Conservation (phyloP, 2,113 vertebrate genomes). For the Megaceryle torquata region DNA sequence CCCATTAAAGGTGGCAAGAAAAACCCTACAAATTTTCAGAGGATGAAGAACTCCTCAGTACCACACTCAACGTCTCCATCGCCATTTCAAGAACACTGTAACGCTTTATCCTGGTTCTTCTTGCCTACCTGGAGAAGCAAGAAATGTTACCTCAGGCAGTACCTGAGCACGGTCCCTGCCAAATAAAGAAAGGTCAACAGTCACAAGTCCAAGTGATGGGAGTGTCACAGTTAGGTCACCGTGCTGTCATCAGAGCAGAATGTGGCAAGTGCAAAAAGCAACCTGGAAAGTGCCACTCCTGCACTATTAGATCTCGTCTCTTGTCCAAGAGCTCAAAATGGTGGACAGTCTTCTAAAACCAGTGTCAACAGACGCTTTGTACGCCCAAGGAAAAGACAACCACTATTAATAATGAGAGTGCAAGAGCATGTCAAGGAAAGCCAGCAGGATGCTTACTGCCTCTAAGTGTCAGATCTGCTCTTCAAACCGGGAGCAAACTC, state of each 20-base stretch:
- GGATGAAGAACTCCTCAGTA: not conserved
- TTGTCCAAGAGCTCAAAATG: not conserved
- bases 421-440: not conserved
- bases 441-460: not conserved
- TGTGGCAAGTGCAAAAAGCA: not conserved
- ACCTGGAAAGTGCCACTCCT: not conserved
- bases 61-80: not conserved
- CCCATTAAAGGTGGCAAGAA: not conserved
- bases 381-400: not conserved
- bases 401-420: not conserved
- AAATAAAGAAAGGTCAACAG: not conserved
- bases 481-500: conserved; percentile 67
- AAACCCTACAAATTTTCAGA: not conserved
- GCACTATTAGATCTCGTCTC: not conserved
- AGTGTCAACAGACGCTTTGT: not conserved
- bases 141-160: not conserved
- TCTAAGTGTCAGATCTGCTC: conserved; percentile 30
- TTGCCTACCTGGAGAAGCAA: not conserved
- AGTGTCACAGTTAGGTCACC: not conserved
- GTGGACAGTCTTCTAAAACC: not conserved
- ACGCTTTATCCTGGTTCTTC: not conserved
- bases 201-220: not conserved
- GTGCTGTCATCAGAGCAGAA: rapidly evolving
- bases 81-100: not conserved
- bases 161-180: not conserved